Evolutionary conservation across 2,113 vertebrate genomes (phyloP), one percentile per base, ranked within the genome.

Genomic region (Chitala chitala): DNA sequence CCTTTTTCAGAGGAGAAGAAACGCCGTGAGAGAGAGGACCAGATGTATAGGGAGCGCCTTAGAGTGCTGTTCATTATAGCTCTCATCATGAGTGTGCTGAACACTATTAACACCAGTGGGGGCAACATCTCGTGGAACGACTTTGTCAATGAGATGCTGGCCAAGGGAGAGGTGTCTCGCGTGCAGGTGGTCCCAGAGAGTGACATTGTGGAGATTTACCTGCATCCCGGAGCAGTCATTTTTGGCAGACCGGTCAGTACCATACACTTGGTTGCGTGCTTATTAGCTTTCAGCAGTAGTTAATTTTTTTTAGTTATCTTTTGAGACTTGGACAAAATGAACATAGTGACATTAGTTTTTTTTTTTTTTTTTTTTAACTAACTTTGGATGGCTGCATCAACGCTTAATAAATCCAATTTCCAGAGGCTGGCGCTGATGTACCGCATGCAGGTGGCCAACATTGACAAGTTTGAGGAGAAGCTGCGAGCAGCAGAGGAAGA

Each of bases 391-490:
- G n/a, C n/a, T n/a, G n/a, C n/a, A n/a, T n/a, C n/a, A n/a, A n/a
- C n/a, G n/a, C n/a, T n/a, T n/a, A n/a, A n/a, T n/a, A n/a, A n/a
- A n/a, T n/a, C n/a, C n/a, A n/a, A n/a, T n/a, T n/a, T n/a, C n/a
- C 88, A 99, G 96, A 92, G 90, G 79, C 46, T 92, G 84, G 88
- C 91, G 1, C 85, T 93, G 82, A 83, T 92, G 85, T 98, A 94
- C 87, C 90, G 90, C 12, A 98, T 99, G 95, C 93, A 96, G 75
- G 94, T 99, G 54, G 95, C 95, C 72, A 98, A 98, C 78, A 97
- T 97, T 0, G 95, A 99, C 87, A 97, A 93, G 77, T 98, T 99
- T 77, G 97, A 99, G 72, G 97, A 99, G 86, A 98, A 98, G 84
- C 90, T 99, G 54, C 90, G 95, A 78, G 92, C 94, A 2, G 95